Conservation (phyloP, 2,888 invertebrate species). For the Mesorhabditis sp. region DNA sequence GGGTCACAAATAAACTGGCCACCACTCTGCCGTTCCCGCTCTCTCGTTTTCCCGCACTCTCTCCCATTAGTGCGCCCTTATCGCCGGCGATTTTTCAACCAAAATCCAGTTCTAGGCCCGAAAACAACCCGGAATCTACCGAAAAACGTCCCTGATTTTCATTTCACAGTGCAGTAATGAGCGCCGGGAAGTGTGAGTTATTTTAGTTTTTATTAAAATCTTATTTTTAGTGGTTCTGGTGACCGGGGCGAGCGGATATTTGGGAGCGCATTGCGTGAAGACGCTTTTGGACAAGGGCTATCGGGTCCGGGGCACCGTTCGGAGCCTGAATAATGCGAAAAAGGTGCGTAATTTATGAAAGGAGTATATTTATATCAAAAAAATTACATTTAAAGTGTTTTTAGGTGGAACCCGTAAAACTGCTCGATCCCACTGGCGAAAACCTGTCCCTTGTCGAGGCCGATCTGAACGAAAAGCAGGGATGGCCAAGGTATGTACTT, state of each 20-base stretch:
- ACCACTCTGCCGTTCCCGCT: no score
- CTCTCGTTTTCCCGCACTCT: no score
- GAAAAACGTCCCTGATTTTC: no score
- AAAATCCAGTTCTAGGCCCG: no score
- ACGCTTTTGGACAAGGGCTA: constrained; percentile 4
- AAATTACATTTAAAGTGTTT: neutral
- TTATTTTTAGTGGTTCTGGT: neutral
- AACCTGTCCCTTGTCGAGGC: neutral
- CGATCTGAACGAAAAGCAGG: neutral
- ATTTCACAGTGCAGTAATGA: no score
- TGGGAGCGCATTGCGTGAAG: constrained; percentile 5
- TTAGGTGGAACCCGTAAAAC: neutral
- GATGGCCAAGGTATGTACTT: neutral
- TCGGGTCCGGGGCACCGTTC: neutral
- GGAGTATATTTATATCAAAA: neutral
- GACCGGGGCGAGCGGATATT: neutral
- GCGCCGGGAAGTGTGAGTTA: no score
- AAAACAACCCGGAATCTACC: no score
- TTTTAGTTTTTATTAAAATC: no score
- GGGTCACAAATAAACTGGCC: no score
- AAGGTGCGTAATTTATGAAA: neutral
- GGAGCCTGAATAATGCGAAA: neutral
- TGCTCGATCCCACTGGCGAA: neutral
- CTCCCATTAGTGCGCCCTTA: no score
- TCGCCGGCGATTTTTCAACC: no score